A percentile compares a stretch with the other conserved stretches of the same genome.
phyloP scores from a whole-genome alignment of 2,888 invertebrate genomes.

The Operophtera brumata region DNA sequence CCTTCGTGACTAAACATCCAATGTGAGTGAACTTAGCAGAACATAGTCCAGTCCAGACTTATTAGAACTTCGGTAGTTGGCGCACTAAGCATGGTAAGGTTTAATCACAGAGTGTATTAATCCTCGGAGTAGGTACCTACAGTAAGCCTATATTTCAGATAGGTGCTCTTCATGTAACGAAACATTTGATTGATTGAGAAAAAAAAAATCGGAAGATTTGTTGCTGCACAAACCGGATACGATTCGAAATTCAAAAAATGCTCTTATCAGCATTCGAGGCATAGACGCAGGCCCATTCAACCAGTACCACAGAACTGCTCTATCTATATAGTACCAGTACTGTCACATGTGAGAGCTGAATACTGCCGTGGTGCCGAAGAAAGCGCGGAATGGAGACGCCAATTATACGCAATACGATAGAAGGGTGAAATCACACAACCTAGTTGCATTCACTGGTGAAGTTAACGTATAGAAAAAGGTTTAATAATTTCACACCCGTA shows the following conservation, averaged over 20 bases:
- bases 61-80: too few relatives aligned
- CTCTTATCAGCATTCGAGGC: conserved; percentile 16
- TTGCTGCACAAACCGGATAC: conserved; percentile 14
- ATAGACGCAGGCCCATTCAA: conserved; percentile 31
- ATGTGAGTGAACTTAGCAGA: too few relatives aligned
- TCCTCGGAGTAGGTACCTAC: too few relatives aligned
- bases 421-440: conserved; percentile 50
- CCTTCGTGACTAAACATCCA: too few relatives aligned
- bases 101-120: too few relatives aligned
- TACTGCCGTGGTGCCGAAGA: conserved; percentile 67
- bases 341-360: conserved; percentile 52
- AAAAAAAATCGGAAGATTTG: background rate
- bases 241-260: conserved; percentile 30
- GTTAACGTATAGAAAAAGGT: conserved; percentile 6
- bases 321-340: conserved; percentile 8
- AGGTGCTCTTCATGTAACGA: too few relatives aligned
- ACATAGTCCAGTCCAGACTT: too few relatives aligned
- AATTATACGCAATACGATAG: conserved; percentile 60
- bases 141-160: too few relatives aligned
- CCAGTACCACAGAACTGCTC: conserved; percentile 25
- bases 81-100: too few relatives aligned
- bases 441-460: conserved; percentile 27
- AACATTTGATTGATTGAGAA: background rate
- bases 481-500: conserved; percentile 14
- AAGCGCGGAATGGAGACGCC: conserved; percentile 65